Percentiles rank a stretch among this genome's conserved stretches.
phyloP scores from a whole-genome alignment of 2,888 invertebrate species.

The Choreutis nemorana region DNA sequence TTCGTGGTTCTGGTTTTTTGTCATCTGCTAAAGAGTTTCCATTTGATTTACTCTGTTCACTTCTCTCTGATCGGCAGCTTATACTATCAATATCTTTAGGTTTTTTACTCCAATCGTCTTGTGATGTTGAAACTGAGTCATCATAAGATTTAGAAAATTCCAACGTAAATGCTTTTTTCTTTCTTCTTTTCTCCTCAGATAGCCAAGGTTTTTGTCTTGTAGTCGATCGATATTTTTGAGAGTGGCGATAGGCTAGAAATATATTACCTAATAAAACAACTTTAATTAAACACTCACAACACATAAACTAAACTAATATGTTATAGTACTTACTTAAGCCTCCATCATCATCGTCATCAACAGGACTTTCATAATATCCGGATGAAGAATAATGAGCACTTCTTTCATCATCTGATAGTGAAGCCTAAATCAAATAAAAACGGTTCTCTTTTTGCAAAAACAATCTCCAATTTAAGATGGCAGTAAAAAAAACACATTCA shows the following conservation, averaged over 20 bases:
- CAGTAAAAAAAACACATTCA: too few species aligned
- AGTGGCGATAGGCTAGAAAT: constrained; percentile 54
- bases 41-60: constrained; percentile 28
- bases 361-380: constrained; percentile 78
- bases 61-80: constrained; percentile 37
- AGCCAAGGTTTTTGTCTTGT: constrained; percentile 64
- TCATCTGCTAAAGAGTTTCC: constrained; percentile 48
- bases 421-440: constrained; percentile 44
- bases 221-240: constrained; percentile 52
- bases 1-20: constrained; percentile 36
- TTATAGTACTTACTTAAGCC: constrained; percentile 44
- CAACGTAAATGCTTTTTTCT: constrained; percentile 78
- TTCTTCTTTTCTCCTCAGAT: constrained; percentile 75
- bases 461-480: too few species aligned
- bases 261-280: constrained; percentile 1
- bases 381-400: constrained; percentile 78
- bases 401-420: constrained; percentile 73
- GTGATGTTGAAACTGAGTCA: constrained; percentile 59
- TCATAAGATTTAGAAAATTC: constrained; percentile 73
- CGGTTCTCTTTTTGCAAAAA: too few species aligned
- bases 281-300: constrained; percentile 7
- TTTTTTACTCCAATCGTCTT: constrained; percentile 54
- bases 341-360: constrained; percentile 70
- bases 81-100: constrained; percentile 31
- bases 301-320: constrained; percentile 1